Base-by-base conservation (phyloP, 1,140 invertebrate genomes). In the Pachypsylla venusta region DNA sequence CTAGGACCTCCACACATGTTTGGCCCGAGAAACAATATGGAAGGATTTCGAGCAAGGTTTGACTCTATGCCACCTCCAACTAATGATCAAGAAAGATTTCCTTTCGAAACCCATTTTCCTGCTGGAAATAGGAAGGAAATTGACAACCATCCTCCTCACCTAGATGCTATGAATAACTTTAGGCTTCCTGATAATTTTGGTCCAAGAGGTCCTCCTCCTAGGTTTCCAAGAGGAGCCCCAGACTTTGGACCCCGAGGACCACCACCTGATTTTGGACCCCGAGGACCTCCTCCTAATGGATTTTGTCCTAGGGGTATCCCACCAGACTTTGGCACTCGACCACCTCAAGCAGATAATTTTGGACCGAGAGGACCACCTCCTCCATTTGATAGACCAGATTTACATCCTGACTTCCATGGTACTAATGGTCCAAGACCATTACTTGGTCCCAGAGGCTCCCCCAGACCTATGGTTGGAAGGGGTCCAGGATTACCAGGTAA, bases 1-100 rank as follows among this genome's bases (percentile, higher is more conserved):
- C n/a, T 48, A 48, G 42, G 42, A 19, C 42, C 42, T 3, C 42
- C 42, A 5, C 42, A 48, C n/a, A 48, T 48, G 42, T 48, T 48
- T 19, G 30, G 30, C 7, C 30, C 7, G n/a, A 35, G 30, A n/a
- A 35, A 35, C 30, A 35, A 35, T 35, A 35, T 35, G 30, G 30
- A 35, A 7, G 30, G 30, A n/a, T 35, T 35, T 35, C 5, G 42
- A 22, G n/a, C 42, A 19, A n/a, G 42, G 4, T 48, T 48, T 48
- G 42, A 48, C 42, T 5, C 42, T 4, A n/a, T 3, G 5, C 4
- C 4, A 5, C 4, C 16, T 22, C 4, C n/a, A 4, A 22, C 16
- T 19, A 22, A 48, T 5, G 16, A 35, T 35, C 22, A 19, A n/a
- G 42, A 48, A 48, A n/a, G 42, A 48, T 48, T 48, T 19, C 42